phyloP scores from a whole-genome alignment of 1,140 invertebrate genomes.

The Maconellicoccus hirsutus region DNA sequence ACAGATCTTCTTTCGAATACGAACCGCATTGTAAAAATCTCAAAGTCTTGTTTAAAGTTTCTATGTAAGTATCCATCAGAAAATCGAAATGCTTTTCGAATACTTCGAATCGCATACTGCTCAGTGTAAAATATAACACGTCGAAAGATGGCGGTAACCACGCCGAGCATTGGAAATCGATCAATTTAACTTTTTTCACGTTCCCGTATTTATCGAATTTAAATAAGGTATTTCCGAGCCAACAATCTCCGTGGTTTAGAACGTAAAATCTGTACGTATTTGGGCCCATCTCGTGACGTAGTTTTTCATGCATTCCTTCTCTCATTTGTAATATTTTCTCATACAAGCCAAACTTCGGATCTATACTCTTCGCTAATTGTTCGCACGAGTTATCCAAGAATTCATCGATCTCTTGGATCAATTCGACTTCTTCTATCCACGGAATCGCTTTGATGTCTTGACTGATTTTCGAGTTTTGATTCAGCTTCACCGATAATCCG shows the following conservation, averaged over 20 bases:
- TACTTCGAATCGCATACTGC: not conserved
- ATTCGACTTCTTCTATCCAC: too few species aligned
- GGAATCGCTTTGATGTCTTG: too few species aligned
- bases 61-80: not conserved
- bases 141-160: not conserved
- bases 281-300: too few species aligned
- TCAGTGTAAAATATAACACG: not conserved
- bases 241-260: conserved; percentile 61
- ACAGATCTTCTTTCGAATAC: not conserved
- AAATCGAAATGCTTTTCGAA: conserved; percentile 14
- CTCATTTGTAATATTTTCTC: too few species aligned
- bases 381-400: too few species aligned
- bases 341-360: too few species aligned
- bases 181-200: conserved; percentile 39
- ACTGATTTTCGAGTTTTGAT: not conserved
- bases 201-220: conserved; percentile 39
- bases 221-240: conserved; percentile 63
- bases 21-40: not conserved
- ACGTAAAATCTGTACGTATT: conserved; percentile 48
- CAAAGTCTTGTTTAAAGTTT: not conserved
- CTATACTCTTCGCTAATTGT: too few species aligned
- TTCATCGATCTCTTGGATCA: too few species aligned
- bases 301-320: too few species aligned
- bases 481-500: not conserved
- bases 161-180: not conserved